Evolutionary conservation across 2,797 vertebrate genomes (phyloP), one percentile per base, ranked within the genome.

Genomic region (Ateles fusciceps): DNA sequence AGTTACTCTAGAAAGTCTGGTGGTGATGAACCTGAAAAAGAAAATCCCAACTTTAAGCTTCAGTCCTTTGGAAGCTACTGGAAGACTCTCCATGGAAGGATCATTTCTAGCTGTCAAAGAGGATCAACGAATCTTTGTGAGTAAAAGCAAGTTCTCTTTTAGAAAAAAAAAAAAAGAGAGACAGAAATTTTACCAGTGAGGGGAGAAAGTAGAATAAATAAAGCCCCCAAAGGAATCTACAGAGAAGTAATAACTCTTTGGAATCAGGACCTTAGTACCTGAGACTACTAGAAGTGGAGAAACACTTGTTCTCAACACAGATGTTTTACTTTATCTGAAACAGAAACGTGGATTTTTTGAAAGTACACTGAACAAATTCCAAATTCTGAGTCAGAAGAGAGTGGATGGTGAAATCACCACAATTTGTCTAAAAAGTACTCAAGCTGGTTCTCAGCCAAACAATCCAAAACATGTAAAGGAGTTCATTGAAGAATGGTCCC

Each of bases 321-420:
- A 98, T 83, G 1, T 97, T 0, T 99, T 98, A 39, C 89, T 2
- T 30, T 99, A 98, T 74, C 96, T 98, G 98, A 98, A 89, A 80
- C 0, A 1, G 13, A 97, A 79, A 87, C 80, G 68, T 21, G 1
- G 13, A 11, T 4, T 13, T 2, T 95, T 97, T 89, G 1, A 22
- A 26, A 4, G 1, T 0, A 75, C 44, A 6, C 76, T 95, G n/a
- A 72, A 10, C 0, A 48, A 2, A 5, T 95, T 7, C 17, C 83
- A 3, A 0, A 59, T 98, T 28, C 44, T 33, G 0, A 94, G 98
- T 83, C 91, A 95, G 55, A 96, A 7, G 1, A 5, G 22, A 46
- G 64, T 92, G 0, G 94, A 97, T 1, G 98, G 98, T 1, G 98
- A 97, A 12, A 26, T 98, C 42, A 98, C 98, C 50, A 98, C 94